Evolutionary conservation across 1,140 invertebrate genomes (phyloP), one percentile per base, ranked within the genome.

Genomic region (Trypoxylus dichotomus): DNA sequence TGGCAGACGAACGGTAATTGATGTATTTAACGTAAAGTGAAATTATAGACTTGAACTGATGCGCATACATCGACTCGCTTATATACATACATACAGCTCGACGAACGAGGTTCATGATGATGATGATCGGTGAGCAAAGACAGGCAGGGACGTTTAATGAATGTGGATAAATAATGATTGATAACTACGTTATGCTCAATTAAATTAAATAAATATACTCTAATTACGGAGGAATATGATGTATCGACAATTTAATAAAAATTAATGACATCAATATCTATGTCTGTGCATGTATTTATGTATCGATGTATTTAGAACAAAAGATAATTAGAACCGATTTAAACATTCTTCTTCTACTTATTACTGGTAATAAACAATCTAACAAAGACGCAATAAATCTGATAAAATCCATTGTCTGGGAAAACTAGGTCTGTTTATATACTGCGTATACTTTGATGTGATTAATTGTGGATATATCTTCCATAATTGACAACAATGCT

Each of bases 11-110:
- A 68, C 60, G 60, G 60, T 68, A 68, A 68, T 68, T 68, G 60
- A 68, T 68, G 60, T 68, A 68, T 68, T 68, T 68, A 68, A 68
- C 27, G 60, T 68, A 29, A 68, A 68, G 60, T 68, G 60, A 68
- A 68, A 68, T 68, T 68, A 68, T 68, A 68, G 60, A 68, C 60
- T 68, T 68, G 60, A 27, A 29, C 27, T 13, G 21, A 68, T 68
- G 60, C 60, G 60, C 60, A 15, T 29, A 27, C 60, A 29, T 27
- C 60, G 60, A 68, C 60, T 68, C 27, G 60, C 1, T 58, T 21
- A 58, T 54, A 54, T 54, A 54, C 47, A 54, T n/a, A 43, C 15
- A 54, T 5, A 19, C 47, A 54, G 19, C 47, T n/a, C 15, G 47
- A n/a, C 47, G 19, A 54, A n/a, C 47, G 47, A 54, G 19, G 47